Evolutionary conservation across 2,888 invertebrate genomes (phyloP), one percentile per base, ranked within the genome.

Genomic region (Eristalis arbustorum): DNA sequence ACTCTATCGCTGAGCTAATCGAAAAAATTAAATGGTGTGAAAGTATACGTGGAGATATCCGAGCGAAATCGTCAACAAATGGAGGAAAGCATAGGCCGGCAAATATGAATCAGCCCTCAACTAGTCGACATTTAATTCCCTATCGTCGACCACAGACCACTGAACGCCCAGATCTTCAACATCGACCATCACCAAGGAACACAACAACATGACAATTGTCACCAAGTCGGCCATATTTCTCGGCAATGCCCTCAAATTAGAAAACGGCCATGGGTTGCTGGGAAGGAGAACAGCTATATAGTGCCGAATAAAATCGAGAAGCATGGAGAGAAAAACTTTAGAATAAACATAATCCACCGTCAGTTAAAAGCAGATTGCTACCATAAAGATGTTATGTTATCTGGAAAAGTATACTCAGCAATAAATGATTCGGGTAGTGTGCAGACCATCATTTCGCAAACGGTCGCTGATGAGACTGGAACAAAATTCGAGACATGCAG

Each of bases 1-100:
- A 11, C 2, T 18, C 23, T 14, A 56, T 69, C 0, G 34, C 69
- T 0, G 57, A 77, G 31, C 13, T 69, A 0, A 37, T 77, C 2
- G 77, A 69, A 11, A 77, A 77, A 28, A 62, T 63, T 8, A 77
- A 69, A 40, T 77, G 63, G 56, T 72, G 8, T 14, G 69, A 56
- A 23, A 68, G 31, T 13, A 68, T 68, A 40, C 49, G 67, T 57
- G 3, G 56, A 3, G 18, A 56, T 8, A 62, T 68, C 1, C 14
- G 57, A 23, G 18, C 31, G 23, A 13, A 18, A 3, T 34, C 34
- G 13, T 34, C 34, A 22, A 22, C 22, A 10, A 22, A 22, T 22
- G 57, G 14, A 22, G 4, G 5, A 22, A 23, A 10, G 6, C 34
- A 18, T 31, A 68, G 18, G 18, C 22, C 31, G 10, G 22, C 8